Conservation (phyloP, 2,113 vertebrate species). For the Verasper variegatus region DNA sequence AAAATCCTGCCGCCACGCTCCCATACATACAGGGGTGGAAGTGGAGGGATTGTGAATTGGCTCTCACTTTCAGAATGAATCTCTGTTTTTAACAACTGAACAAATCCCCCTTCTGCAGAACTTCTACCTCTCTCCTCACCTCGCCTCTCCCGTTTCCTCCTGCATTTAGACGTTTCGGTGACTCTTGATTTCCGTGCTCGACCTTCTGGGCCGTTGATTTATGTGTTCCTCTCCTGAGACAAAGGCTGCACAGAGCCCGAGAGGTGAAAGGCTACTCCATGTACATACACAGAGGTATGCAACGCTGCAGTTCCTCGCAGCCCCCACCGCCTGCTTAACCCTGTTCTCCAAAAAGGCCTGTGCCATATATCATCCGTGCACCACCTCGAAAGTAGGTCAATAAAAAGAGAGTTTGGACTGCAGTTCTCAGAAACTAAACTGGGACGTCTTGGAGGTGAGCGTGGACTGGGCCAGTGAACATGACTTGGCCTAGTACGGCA, state of each 20-base stretch:
- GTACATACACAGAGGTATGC: constrained; percentile 74
- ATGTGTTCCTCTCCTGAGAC: constrained; percentile 66
- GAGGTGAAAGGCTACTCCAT: constrained; percentile 73
- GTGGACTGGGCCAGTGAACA: constrained; percentile 40
- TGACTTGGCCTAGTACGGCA: constrained; percentile 26
- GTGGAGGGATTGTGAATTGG: constrained; percentile 36
- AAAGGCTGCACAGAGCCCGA: constrained; percentile 67
- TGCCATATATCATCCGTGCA: constrained; percentile 71
- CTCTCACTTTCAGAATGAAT: constrained; percentile 44
- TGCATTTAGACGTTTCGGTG: constrained; percentile 24
- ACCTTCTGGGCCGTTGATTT: constrained; percentile 55
- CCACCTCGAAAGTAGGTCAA: constrained; percentile 78
- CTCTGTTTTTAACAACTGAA: constrained; percentile 19
- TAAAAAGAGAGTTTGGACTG: constrained; percentile 65
- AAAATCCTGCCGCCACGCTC: constrained; percentile 40
- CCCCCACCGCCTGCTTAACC: constrained; percentile 44
- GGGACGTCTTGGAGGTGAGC: constrained; percentile 46
- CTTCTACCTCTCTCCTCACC: constrained; percentile 10
- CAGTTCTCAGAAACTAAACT: constrained; percentile 51
- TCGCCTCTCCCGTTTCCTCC: constrained; percentile 15
- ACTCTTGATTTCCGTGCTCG: constrained; percentile 44
- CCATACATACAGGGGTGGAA: constrained; percentile 33
- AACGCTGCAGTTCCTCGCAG: constrained; percentile 10
- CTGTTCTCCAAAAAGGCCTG: constrained; percentile 51
- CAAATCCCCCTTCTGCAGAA: constrained; percentile 24